Conservation (phyloP, 2,797 vertebrate species). For the Melanitta fusca region DNA sequence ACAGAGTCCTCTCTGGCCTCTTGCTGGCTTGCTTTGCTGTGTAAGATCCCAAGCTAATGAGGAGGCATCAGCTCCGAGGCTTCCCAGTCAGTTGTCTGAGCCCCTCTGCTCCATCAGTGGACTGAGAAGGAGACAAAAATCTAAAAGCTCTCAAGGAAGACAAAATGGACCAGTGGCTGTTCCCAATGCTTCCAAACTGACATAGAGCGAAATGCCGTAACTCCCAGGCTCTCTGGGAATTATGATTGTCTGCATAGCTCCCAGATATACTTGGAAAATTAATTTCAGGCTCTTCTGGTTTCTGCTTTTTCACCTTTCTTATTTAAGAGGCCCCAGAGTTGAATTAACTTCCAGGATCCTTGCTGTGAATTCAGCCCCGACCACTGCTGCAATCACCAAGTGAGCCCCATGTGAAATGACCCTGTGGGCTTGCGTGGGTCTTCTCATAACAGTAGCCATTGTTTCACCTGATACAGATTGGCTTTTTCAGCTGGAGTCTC, state of each 20-base stretch:
- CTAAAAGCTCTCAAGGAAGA: background rate
- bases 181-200: background rate
- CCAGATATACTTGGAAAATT: slow-evolving; percentile 50
- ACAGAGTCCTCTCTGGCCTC: background rate
- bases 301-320: background rate
- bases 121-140: background rate
- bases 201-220: background rate
- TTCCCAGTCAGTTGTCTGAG: background rate
- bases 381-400: rapidly evolving
- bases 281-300: slow-evolving; percentile 62
- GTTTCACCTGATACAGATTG: background rate
- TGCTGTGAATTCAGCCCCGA: background rate
- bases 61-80: background rate
- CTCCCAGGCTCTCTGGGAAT: background rate
- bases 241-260: background rate
- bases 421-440: background rate
- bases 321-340: slow-evolving; percentile 16
- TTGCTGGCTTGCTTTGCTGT: background rate
- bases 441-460: background rate
- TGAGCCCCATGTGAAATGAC: background rate
- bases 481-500: background rate
- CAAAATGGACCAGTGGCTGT: rapidly evolving
- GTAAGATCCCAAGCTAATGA: background rate
- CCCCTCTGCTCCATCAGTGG: background rate
- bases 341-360: background rate